Percentiles rank a stretch among this genome's conserved stretches.
Conservation (phyloP, 2,113 vertebrate species). For the Pseudopodoces humilis region DNA sequence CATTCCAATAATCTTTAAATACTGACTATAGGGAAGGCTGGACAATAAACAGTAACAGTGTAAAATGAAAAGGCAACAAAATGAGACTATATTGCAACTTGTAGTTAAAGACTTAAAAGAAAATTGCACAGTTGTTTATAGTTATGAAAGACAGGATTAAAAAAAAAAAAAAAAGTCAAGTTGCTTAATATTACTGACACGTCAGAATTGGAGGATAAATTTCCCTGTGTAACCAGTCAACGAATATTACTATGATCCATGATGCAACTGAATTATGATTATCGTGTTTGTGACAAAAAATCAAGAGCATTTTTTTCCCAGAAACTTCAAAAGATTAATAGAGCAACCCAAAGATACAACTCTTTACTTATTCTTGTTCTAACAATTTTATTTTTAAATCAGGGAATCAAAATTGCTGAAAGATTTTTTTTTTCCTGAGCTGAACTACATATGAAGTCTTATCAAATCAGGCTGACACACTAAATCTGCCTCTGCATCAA, state of each 20-base stretch:
- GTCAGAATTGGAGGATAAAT: constrained; percentile 32
- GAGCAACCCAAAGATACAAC: neutral
- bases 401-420: neutral
- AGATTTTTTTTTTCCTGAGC: neutral
- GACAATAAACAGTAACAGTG: neutral
- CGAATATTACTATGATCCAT: constrained; percentile 5
- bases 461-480: constrained; percentile 62
- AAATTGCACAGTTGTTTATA: neutral
- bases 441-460: constrained; percentile 37
- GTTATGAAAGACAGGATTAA: neutral
- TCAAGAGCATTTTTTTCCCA: neutral
- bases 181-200: constrained; percentile 2
- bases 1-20: neutral
- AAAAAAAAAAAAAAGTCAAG: neutral
- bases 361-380: neutral
- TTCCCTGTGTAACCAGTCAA: neutral
- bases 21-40: neutral
- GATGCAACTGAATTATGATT: constrained; percentile 11
- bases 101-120: neutral
- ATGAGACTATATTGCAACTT: neutral
- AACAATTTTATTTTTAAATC: constrained; percentile 52
- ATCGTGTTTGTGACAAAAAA: constrained; percentile 10
- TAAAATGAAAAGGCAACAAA: neutral
- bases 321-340: constrained; percentile 18
- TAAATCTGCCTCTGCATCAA: constrained; percentile 58